Evolutionary conservation across 2,797 vertebrate species (phyloP).

Genomic region (Myripristis murdjan): DNA sequence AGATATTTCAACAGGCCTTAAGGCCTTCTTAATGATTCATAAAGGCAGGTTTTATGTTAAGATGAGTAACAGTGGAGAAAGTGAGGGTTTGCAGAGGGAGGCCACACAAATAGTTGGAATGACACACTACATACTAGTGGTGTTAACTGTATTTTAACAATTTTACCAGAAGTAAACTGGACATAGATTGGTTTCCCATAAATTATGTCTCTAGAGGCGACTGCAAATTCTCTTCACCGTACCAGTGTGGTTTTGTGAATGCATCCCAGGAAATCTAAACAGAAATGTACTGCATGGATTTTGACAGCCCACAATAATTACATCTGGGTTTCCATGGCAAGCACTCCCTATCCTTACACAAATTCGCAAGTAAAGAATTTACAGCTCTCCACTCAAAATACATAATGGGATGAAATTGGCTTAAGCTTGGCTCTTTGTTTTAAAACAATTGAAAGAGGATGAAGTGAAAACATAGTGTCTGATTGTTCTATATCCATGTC

Average conservation of each 20-base stretch:
- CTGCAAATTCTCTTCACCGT: slow-evolving; percentile 42
- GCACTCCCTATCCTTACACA: slow-evolving; percentile 46
- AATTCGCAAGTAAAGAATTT: slow-evolving; percentile 47
- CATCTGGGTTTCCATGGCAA: slow-evolving; percentile 52
- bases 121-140: slow-evolving; percentile 16
- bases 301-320: slow-evolving; percentile 53
- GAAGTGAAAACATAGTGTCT: neutral
- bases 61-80: slow-evolving; percentile 28
- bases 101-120: slow-evolving; percentile 8
- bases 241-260: slow-evolving; percentile 44
- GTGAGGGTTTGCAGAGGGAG: neutral
- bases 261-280: slow-evolving; percentile 41
- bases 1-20: too few relatives aligned
- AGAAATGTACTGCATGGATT: slow-evolving; percentile 23
- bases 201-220: slow-evolving; percentile 30
- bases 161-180: slow-evolving; percentile 37
- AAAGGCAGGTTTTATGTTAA: neutral
- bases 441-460: slow-evolving; percentile 6
- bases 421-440: slow-evolving; percentile 3
- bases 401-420: slow-evolving; percentile 42
- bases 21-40: too few relatives aligned
- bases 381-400: slow-evolving; percentile 52
- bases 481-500: slow-evolving; percentile 5
- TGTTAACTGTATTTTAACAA: slow-evolving; percentile 5
- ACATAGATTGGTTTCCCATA: slow-evolving; percentile 36